Conservation (phyloP, 2,113 vertebrate species). For the Pterocles orientalis region DNA sequence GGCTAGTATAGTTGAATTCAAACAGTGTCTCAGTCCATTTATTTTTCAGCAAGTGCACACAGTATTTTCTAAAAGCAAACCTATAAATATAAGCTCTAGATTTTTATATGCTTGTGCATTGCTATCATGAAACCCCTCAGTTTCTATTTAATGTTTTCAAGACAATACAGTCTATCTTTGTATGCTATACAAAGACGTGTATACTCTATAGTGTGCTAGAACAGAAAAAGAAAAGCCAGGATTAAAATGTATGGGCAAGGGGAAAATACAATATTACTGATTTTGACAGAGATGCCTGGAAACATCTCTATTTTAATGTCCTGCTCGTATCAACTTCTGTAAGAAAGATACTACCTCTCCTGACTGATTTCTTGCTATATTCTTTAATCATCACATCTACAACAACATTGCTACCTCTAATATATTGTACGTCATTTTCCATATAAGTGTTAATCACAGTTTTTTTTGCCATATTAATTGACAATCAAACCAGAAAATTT, state of each 20-base stretch:
- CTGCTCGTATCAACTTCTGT: not conserved
- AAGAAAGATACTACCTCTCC: not conserved
- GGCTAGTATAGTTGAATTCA: not conserved
- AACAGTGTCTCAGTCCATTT: not conserved
- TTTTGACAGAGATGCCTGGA: not conserved
- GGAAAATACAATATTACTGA: not conserved
- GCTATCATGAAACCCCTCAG: not conserved
- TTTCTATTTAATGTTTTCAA: not conserved
- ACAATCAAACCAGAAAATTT: not conserved
- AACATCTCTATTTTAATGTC: not conserved
- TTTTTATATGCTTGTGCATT: not conserved
- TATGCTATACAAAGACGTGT: not conserved
- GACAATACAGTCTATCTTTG: not conserved
- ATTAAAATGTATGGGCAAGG: not conserved
- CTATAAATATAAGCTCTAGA: not conserved
- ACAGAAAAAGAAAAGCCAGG: not conserved
- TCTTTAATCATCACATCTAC: not conserved
- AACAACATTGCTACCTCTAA: not conserved
- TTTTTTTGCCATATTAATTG: not conserved
- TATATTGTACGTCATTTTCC: not conserved
- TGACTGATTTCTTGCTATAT: not conserved
- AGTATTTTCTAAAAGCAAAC: not conserved
- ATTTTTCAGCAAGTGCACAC: not conserved
- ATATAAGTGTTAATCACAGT: not conserved
- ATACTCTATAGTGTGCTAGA: not conserved